Conservation (phyloP, 2,888 invertebrate species). For the Tinea semifulvella region DNA sequence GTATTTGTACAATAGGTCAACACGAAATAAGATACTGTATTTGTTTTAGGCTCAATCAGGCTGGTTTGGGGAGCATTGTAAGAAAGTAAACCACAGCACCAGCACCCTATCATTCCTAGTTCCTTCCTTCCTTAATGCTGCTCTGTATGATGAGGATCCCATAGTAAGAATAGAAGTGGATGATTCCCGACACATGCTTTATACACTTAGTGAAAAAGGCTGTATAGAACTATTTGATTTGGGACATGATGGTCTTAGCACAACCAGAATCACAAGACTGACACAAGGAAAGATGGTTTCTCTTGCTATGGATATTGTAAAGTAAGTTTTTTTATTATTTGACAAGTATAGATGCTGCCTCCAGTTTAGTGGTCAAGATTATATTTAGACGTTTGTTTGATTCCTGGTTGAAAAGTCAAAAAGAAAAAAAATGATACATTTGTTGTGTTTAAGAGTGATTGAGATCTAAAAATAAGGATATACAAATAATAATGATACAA, state of each 20-base stretch:
- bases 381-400: too few species aligned
- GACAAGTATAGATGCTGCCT: too few species aligned
- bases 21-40: too few species aligned
- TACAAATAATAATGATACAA: too few species aligned
- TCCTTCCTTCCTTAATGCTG: conserved; percentile 88
- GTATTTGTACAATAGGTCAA: too few species aligned
- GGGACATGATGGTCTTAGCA: conserved; percentile 77
- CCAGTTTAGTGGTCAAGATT: too few species aligned
- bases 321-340: conserved; percentile 61
- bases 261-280: conserved; percentile 76
- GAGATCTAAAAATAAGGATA: too few species aligned
- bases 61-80: conserved; percentile 95
- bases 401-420: too few species aligned
- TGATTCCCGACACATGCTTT: conserved; percentile 87
- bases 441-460: too few species aligned
- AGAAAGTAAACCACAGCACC: conserved; percentile 94
- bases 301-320: conserved; percentile 81
- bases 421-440: too few species aligned
- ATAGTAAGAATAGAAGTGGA: conserved; percentile 90
- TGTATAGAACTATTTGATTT: conserved; percentile 90
- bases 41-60: conserved; percentile 76
- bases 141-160: conserved; percentile 87
- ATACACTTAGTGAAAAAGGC: conserved; percentile 89
- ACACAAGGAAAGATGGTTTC: conserved; percentile 79
- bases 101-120: conserved; percentile 87